These are phyloP conservation scores for Urocyon cinereoargenteus DNA, from an alignment of 2,797 vertebrate species.

Conservation along the genomic window DNA sequence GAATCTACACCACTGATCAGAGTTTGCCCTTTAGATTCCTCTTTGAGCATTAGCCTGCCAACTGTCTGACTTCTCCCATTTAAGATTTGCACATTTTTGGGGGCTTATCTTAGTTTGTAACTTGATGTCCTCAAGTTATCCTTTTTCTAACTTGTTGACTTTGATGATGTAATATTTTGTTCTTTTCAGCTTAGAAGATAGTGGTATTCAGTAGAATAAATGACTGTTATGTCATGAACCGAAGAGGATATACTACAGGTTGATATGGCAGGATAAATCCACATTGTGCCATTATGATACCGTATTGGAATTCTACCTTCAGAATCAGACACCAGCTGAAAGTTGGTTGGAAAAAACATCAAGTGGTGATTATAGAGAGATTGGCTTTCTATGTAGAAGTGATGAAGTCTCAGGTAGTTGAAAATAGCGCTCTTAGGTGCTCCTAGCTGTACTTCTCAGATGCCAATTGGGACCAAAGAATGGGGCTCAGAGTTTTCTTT, in stretches of 20 bases:
- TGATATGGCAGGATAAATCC: not conserved
- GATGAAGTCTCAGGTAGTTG: not conserved
- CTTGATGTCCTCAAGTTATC: not conserved
- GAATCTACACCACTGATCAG: not conserved
- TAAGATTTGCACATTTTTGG: not conserved
- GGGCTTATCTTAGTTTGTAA: not conserved
- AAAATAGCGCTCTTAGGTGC: not conserved
- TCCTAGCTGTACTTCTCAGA: not conserved
- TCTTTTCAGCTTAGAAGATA: not conserved
- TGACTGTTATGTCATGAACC: not conserved
- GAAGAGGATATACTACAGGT: not conserved
- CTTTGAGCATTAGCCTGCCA: not conserved
- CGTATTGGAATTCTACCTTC: not conserved
- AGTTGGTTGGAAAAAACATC: not conserved
- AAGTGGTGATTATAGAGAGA: not conserved
- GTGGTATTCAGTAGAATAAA: not conserved
- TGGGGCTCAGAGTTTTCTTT: not conserved
- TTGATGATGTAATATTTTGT: not conserved
- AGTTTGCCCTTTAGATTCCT: not conserved
- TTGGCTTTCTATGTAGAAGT: not conserved
- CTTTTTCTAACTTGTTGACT: not conserved
- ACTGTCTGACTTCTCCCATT: not conserved
- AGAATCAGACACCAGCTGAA: not conserved
- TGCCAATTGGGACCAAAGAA: not conserved
- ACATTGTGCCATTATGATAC: not conserved